Percentiles rank a stretch among this genome's conserved stretches.
These are phyloP conservation scores for Drosophila acutilabella DNA, from an alignment of 2,888 invertebrate genomes.

Conservation along the genomic window DNA sequence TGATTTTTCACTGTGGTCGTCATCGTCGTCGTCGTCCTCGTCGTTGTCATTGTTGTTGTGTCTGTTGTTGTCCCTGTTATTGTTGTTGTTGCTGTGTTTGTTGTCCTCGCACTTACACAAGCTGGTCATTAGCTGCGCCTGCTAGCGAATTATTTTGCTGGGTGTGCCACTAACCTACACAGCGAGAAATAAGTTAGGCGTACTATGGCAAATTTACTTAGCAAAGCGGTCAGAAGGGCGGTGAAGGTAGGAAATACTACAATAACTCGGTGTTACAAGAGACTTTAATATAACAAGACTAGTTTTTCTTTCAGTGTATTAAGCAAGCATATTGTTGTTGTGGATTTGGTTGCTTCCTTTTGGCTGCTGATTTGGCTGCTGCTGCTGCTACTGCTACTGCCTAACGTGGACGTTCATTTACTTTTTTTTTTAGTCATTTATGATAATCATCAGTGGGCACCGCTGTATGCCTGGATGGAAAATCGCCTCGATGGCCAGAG, in stretches of 20 bases:
- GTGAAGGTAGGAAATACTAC: too few species aligned
- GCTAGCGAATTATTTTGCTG: slow-evolving; percentile 73
- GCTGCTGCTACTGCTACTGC: slow-evolving; percentile 9
- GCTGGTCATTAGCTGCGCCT: slow-evolving; percentile 75
- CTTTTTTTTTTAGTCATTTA: slow-evolving; percentile 66
- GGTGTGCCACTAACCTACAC: slow-evolving; percentile 44
- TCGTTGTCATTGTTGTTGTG: slow-evolving; percentile 7
- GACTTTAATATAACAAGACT: too few species aligned
- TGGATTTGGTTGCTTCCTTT: slow-evolving; percentile 21
- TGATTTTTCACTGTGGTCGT: slow-evolving; percentile 67
- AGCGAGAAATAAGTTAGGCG: too few species aligned
- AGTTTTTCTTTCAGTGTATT: neutral
- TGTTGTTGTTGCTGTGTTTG: slow-evolving; percentile 34
- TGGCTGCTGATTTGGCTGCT: neutral
- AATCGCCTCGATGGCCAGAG: slow-evolving; percentile 41
- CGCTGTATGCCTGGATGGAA: slow-evolving; percentile 34
- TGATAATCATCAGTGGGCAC: slow-evolving; percentile 71
- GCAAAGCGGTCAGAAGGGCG: too few species aligned
- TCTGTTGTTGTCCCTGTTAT: slow-evolving; percentile 20
- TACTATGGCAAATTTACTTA: too few species aligned
- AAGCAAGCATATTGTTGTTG: slow-evolving; percentile 65
- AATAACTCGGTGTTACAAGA: too few species aligned
- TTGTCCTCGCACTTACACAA: slow-evolving; percentile 74
- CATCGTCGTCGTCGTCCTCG: slow-evolving; percentile 17
- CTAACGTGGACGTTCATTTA: slow-evolving; percentile 2